phyloP scores from a whole-genome alignment of 1,140 invertebrate species.

The Zaprionus inermis region DNA sequence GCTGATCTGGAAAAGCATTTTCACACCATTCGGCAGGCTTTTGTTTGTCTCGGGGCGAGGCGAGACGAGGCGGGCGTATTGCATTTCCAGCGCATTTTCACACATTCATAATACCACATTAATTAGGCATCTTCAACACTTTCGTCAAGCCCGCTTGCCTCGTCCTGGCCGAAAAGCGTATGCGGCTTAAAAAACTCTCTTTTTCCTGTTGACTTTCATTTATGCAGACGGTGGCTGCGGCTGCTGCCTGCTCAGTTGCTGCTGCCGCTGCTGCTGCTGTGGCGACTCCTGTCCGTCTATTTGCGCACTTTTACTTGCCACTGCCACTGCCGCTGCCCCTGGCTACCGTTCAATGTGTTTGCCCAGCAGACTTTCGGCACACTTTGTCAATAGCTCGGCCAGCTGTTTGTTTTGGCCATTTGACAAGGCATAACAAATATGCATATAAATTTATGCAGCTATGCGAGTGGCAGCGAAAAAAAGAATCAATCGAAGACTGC shows the following conservation, averaged over 20 bases:
- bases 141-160: slow-evolving; percentile 54
- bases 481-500: slow-evolving; percentile 1
- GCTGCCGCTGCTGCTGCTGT: slow-evolving; percentile 43
- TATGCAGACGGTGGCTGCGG: slow-evolving; percentile 20
- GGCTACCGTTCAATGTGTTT: slow-evolving; percentile 53
- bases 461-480: slow-evolving; percentile 12
- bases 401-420: slow-evolving; percentile 65
- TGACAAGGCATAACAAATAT: slow-evolving; percentile 69
- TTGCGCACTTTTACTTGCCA: slow-evolving; percentile 76
- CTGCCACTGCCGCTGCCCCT: slow-evolving; percentile 12
- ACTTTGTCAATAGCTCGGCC: slow-evolving; percentile 56
- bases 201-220: slow-evolving; percentile 77
- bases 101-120: slow-evolving; percentile 74
- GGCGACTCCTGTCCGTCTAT: slow-evolving; percentile 54
- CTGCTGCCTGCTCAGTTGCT: slow-evolving; percentile 9
- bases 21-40: slow-evolving; percentile 55
- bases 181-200: slow-evolving; percentile 56
- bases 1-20: slow-evolving; percentile 76
- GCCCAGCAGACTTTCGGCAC: slow-evolving; percentile 54
- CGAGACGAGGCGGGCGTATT: slow-evolving; percentile 48
- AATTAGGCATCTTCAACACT: slow-evolving; percentile 75
- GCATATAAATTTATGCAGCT: slow-evolving; percentile 62
- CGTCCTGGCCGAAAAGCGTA: slow-evolving; percentile 58
- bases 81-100: slow-evolving; percentile 57
- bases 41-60: slow-evolving; percentile 18